A percentile compares a stretch with the other conserved stretches of the same genome.
Evolutionary conservation across 2,113 vertebrate genomes (phyloP).

Genomic region (Lipophrys pholis): DNA sequence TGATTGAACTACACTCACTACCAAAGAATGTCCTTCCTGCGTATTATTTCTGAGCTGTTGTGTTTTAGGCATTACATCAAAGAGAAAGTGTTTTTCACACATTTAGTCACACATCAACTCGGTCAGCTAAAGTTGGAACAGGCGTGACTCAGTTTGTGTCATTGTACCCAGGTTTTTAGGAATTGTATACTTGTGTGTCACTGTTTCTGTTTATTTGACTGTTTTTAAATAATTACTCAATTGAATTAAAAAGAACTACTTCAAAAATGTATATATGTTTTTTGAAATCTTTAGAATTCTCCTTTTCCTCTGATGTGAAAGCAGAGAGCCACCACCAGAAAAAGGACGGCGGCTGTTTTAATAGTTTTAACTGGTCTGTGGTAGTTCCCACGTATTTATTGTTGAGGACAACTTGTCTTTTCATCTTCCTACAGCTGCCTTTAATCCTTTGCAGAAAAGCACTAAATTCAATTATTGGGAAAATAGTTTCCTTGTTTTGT

Average conservation of each 20-base stretch:
- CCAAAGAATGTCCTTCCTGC: not conserved
- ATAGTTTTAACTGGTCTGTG: slow-evolving; percentile 31
- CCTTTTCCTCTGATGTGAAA: slow-evolving; percentile 16
- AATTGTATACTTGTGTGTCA: not conserved
- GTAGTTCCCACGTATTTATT: slow-evolving; percentile 55
- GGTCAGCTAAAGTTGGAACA: not conserved
- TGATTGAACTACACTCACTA: not conserved
- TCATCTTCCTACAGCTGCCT: slow-evolving; percentile 70
- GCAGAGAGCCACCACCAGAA: not conserved
- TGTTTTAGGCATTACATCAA: not conserved
- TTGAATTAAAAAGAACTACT: too few relatives aligned
- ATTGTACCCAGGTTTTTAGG: not conserved
- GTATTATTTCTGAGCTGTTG: not conserved
- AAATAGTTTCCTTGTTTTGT: slow-evolving; percentile 63
- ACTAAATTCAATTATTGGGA: slow-evolving; percentile 44
- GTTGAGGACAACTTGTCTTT: slow-evolving; percentile 60
- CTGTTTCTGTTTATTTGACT: not conserved
- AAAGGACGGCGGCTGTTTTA: slow-evolving; percentile 12
- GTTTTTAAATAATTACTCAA: too few relatives aligned
- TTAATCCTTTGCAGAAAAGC: slow-evolving; percentile 65
- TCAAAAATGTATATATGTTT: not conserved
- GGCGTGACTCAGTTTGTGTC: not conserved
- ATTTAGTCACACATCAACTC: not conserved
- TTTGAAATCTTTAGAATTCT: slow-evolving; percentile 6
- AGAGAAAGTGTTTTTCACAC: not conserved